Conservation (phyloP, 1,140 invertebrate genomes). For the Batillaria attramentaria region DNA sequence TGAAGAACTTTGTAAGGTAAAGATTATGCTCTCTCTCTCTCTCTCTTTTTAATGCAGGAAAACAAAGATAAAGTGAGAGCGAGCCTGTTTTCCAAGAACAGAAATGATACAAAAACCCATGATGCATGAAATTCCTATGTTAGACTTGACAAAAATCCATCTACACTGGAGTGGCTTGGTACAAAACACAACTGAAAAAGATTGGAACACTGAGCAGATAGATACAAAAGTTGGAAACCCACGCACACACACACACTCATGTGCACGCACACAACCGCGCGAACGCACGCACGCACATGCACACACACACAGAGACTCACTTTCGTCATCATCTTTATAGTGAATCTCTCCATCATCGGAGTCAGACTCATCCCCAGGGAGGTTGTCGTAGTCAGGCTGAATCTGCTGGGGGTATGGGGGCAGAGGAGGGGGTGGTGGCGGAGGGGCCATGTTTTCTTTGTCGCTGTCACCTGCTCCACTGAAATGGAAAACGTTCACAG, state of each 20-base stretch:
- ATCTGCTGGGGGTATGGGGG: conserved; percentile 28
- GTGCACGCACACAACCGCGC: background rate
- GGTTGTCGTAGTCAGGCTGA: conserved; percentile 42
- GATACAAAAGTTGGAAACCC: no score
- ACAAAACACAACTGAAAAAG: no score
- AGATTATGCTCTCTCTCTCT: background rate
- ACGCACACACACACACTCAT: conserved; percentile 18
- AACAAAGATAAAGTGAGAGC: no score
- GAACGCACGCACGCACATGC: background rate
- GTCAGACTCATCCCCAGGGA: conserved; percentile 50
- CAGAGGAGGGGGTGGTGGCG: conserved; percentile 37
- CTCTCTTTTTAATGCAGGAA: background rate
- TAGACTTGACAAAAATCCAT: no score
- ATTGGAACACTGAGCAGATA: no score
- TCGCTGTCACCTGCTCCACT: conserved; percentile 47
- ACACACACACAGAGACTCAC: conserved; percentile 28
- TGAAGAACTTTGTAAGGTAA: no score
- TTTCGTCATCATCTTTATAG: conserved; percentile 77
- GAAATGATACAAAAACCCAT: no score
- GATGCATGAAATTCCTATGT: no score
- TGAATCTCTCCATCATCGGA: conserved; percentile 75
- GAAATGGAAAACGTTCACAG: background rate
- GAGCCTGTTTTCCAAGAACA: no score
- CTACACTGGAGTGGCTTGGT: no score
- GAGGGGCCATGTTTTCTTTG: conserved; percentile 54